Percentiles rank a stretch among this genome's conserved stretches.
Evolutionary conservation across 30 jellyfish, hydroid and myxozoan genomes (phyloP).

Genomic region (Aurelia aurita): DNA sequence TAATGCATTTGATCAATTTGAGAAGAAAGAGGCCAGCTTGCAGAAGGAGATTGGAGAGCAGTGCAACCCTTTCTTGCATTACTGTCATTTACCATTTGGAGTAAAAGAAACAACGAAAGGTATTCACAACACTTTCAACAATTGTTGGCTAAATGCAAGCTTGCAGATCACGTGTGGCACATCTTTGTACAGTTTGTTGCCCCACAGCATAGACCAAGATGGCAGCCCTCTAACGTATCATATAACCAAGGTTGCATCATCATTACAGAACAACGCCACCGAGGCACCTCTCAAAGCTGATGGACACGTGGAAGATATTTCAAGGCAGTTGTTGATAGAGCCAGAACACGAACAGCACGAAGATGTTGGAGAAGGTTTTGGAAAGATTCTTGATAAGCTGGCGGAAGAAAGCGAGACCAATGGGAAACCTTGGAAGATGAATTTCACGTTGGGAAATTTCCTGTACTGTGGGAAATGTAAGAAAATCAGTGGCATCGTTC

Average conservation of each 20-base stretch:
- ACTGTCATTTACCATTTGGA: neutral
- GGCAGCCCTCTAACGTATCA: too few relatives aligned
- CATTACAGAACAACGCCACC: neutral
- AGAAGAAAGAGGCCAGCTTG: neutral
- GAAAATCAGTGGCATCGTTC: too few relatives aligned
- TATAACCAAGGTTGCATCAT: neutral
- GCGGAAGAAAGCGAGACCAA: neutral
- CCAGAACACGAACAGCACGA: neutral
- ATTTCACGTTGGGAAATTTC: neutral
- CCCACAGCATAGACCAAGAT: too few relatives aligned
- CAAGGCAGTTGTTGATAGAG: neutral
- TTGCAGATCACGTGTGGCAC: constrained; percentile 18
- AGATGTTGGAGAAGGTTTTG: constrained; percentile 1
- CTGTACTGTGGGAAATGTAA: too few relatives aligned
- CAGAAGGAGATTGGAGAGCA: constrained; percentile 1
- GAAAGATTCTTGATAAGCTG: neutral
- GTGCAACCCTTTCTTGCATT: neutral
- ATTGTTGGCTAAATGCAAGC: constrained; percentile 19
- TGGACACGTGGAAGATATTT: neutral
- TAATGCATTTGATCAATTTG: neutral
- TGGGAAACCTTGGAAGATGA: neutral
- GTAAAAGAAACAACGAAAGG: neutral
- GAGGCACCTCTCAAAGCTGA: neutral
- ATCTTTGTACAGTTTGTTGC: neutral
- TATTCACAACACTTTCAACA: constrained; percentile 14